Evolutionary conservation across 2,888 invertebrate species (phyloP).

Genomic region (Barypeithes pellucidus): DNA sequence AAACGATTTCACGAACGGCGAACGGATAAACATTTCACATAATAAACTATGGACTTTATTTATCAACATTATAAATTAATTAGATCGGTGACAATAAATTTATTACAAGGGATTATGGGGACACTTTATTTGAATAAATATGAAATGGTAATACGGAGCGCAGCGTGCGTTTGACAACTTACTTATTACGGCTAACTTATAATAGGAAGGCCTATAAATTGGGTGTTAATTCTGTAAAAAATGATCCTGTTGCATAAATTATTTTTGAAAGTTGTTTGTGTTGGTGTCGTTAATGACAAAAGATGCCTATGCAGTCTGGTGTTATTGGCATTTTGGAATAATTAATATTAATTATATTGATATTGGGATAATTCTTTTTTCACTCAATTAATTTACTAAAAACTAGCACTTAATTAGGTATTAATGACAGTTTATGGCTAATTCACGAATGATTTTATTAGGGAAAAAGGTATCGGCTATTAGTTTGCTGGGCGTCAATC

Average conservation of each 20-base stretch:
- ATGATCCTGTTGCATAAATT: slow-evolving; percentile 47
- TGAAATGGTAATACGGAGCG: slow-evolving; percentile 49
- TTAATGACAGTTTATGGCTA: too few species aligned
- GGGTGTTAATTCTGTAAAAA: slow-evolving; percentile 54
- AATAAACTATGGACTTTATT: slow-evolving; percentile 52
- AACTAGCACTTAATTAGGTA: too few species aligned
- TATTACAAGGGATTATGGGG: slow-evolving; percentile 49
- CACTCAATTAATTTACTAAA: too few species aligned
- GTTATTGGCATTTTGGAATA: slow-evolving; percentile 28
- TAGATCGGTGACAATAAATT: slow-evolving; percentile 54
- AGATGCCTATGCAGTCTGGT: slow-evolving; percentile 30
- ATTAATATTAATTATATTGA: too few species aligned
- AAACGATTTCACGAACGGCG: slow-evolving; percentile 3
- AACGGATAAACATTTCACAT: slow-evolving; percentile 28
- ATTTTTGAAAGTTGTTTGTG: slow-evolving; percentile 47
- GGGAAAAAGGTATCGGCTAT: too few species aligned
- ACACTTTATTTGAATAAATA: slow-evolving; percentile 50
- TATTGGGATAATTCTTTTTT: too few species aligned
- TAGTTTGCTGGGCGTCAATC: too few species aligned
- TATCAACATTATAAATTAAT: slow-evolving; percentile 54
- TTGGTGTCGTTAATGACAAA: slow-evolving; percentile 48
- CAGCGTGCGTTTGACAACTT: slow-evolving; percentile 54
- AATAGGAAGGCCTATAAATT: slow-evolving; percentile 52
- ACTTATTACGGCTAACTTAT: slow-evolving; percentile 53
- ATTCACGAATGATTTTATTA: too few species aligned